phyloP scores from a whole-genome alignment of 2,113 vertebrate species.

The Myotis yumanensis region DNA sequence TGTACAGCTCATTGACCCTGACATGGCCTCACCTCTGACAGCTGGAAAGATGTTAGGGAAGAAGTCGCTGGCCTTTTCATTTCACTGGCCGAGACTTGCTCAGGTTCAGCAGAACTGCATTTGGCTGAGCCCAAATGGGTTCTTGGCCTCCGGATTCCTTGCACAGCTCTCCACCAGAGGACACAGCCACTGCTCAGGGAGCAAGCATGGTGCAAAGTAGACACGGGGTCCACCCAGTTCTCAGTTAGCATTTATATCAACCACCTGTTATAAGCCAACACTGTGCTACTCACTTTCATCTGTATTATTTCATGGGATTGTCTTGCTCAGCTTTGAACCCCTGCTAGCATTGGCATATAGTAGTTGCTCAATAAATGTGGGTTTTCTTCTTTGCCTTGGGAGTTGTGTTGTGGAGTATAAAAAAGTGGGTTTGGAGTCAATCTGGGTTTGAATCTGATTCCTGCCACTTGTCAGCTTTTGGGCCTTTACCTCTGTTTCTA shows the following conservation, averaged over 20 bases:
- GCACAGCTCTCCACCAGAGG: fast-evolving
- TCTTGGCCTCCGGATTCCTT: background rate
- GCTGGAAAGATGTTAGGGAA: background rate
- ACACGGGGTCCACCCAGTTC: background rate
- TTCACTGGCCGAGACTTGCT: background rate
- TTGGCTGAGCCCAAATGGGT: background rate
- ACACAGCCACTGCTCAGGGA: background rate
- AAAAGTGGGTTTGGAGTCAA: background rate
- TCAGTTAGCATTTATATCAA: background rate
- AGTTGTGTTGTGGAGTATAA: background rate
- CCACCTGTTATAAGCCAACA: background rate
- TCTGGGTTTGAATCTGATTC: background rate
- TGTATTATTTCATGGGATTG: background rate
- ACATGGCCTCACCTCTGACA: background rate
- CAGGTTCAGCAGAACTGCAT: background rate
- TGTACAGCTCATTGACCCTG: constrained; percentile 36
- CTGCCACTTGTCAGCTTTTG: background rate
- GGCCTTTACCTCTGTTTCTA: background rate
- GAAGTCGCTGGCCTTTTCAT: background rate
- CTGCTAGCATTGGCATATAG: background rate
- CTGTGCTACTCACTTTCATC: background rate
- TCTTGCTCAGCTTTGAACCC: background rate
- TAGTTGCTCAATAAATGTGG: background rate
- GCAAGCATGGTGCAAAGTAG: background rate
- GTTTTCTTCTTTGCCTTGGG: background rate